phyloP scores from a whole-genome alignment of 2,113 vertebrate genomes.

The Crotalus tigris region DNA sequence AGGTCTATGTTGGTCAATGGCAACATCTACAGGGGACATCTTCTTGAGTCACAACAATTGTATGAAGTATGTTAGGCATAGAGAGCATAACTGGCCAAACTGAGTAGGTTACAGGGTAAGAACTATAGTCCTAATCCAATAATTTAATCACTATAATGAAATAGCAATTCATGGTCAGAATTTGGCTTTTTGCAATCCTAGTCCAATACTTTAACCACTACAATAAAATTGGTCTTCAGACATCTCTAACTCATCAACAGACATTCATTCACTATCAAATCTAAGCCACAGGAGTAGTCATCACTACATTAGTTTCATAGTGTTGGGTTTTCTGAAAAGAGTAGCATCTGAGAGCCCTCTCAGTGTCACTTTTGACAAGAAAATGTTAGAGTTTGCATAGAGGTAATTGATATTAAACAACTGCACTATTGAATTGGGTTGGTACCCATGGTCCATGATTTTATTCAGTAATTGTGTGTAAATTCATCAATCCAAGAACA shows the following conservation, averaged over 20 bases:
- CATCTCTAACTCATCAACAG: background rate
- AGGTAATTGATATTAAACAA: background rate
- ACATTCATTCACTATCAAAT: background rate
- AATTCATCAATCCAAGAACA: background rate
- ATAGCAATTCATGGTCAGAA: background rate
- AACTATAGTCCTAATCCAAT: background rate
- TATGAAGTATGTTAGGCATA: background rate
- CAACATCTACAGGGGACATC: background rate
- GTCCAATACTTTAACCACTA: background rate
- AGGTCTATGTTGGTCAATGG: background rate
- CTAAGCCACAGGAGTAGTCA: background rate
- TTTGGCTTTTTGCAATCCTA: background rate
- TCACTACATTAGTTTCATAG: background rate
- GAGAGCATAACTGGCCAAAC: background rate
- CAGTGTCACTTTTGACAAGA: background rate
- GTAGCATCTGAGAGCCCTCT: background rate
- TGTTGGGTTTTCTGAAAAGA: background rate
- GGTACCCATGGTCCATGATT: background rate
- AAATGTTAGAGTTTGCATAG: background rate
- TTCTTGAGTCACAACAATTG: background rate
- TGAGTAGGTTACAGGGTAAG: background rate
- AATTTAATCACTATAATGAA: background rate
- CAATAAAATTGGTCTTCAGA: background rate
- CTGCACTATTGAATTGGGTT: background rate
- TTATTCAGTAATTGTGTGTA: background rate